A percentile compares a stretch with the other conserved stretches of the same genome.
These are phyloP conservation scores for Rhabditoides inermis DNA, from an alignment of 2,888 invertebrate genomes.

Conservation along the genomic window DNA sequence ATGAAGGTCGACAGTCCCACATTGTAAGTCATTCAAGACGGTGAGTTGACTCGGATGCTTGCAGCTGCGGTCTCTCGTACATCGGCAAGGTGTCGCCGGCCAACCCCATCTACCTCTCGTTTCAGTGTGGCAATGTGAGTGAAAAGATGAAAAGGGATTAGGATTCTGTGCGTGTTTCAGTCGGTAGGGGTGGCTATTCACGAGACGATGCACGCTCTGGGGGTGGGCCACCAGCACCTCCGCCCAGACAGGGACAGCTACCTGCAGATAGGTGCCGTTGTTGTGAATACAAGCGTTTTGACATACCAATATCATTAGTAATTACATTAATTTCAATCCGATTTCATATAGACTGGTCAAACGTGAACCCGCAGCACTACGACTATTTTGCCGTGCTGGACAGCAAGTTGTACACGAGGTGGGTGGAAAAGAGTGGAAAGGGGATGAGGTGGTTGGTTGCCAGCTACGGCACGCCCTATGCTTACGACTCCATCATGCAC, in stretches of 20 bases:
- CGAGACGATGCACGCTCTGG: constrained; percentile 48
- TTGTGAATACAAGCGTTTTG: too few species aligned
- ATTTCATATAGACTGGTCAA: constrained; percentile 50
- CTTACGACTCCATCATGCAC: constrained; percentile 48
- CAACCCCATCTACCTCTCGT: constrained; percentile 46
- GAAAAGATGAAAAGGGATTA: too few species aligned
- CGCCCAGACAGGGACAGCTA: constrained; percentile 44
- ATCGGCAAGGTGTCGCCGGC: constrained; percentile 41
- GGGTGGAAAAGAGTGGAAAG: background rate
- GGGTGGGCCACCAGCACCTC: constrained; percentile 48
- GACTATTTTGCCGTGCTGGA: constrained; percentile 47
- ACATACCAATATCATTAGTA: too few species aligned
- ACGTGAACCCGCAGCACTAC: constrained; percentile 49
- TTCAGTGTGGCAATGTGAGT: constrained; percentile 43
- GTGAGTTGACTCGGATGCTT: constrained; percentile 2
- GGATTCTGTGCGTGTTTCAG: too few species aligned
- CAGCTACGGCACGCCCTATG: constrained; percentile 40
- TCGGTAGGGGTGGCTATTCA: constrained; percentile 38
- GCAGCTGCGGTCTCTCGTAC: constrained; percentile 46
- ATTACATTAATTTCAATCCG: too few species aligned
- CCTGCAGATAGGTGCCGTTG: too few species aligned
- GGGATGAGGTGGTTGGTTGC: background rate
- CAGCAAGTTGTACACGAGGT: constrained; percentile 41
- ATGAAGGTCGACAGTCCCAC: constrained; percentile 37
- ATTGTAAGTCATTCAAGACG: constrained; percentile 22